phyloP scores from a whole-genome alignment of 2,888 invertebrate genomes.

The Protonemura montana region DNA sequence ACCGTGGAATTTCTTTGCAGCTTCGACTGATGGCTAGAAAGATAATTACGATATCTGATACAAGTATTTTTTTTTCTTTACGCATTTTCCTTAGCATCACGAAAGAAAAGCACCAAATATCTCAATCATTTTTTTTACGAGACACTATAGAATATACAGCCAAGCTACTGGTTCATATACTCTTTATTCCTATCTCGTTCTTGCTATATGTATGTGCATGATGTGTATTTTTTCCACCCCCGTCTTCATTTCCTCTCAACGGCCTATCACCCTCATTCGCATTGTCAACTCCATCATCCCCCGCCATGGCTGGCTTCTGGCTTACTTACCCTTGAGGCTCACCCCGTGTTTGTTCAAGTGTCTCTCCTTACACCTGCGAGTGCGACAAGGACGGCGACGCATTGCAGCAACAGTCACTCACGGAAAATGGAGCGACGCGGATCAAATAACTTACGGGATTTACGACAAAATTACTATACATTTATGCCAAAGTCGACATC shows the following conservation, averaged over 20 bases:
- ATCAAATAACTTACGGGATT: not conserved
- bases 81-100: not conserved
- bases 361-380: constrained; percentile 34
- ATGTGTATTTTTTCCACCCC: constrained; percentile 27
- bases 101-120: not conserved
- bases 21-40: not conserved
- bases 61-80: not conserved
- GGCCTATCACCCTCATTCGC: constrained; percentile 24
- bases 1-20: not conserved
- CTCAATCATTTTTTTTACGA: not conserved
- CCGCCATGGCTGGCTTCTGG: not conserved
- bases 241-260: constrained; percentile 29
- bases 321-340: constrained; percentile 22
- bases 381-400: not conserved
- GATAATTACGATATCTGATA: not conserved
- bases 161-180: not conserved
- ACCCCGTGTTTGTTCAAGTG: constrained; percentile 30
- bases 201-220: not conserved
- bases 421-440: not conserved
- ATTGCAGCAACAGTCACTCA: not conserved
- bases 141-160: not conserved
- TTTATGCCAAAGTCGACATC: not conserved
- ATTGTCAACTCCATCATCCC: constrained; percentile 24
- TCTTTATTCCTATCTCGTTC: not conserved
- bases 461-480: constrained; percentile 4